phyloP scores from a whole-genome alignment of 2,888 invertebrate species.

The Oscheius sp. region DNA sequence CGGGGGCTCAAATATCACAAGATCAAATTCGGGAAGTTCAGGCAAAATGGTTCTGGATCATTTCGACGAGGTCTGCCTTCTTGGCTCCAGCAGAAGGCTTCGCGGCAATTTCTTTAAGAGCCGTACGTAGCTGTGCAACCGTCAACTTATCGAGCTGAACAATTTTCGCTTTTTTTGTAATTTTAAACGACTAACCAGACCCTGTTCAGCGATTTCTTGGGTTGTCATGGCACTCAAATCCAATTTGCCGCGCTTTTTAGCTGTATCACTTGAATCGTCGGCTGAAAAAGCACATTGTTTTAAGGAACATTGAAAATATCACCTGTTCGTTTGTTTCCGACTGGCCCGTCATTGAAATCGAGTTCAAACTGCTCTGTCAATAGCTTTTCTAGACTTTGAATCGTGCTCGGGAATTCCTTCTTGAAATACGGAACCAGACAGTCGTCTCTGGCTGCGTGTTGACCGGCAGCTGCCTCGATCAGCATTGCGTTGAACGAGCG shows the following conservation, averaged over 20 bases:
- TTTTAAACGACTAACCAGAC: constrained; percentile 5
- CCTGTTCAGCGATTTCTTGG: constrained; percentile 22
- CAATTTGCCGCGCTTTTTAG: constrained; percentile 3
- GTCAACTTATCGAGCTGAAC: constrained; percentile 27
- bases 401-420: neutral
- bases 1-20: neutral
- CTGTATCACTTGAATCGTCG: neutral
- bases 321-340: constrained; percentile 19
- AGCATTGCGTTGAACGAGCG: constrained; percentile 38
- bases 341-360: neutral
- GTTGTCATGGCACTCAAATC: constrained; percentile 28
- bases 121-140: constrained; percentile 11
- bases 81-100: constrained; percentile 25
- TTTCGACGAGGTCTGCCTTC: constrained; percentile 16
- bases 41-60: neutral
- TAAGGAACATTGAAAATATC: neutral
- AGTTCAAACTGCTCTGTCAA: constrained; percentile 20
- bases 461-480: constrained; percentile 34
- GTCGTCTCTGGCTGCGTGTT: neutral
- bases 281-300: constrained; percentile 1
- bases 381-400: constrained; percentile 7
- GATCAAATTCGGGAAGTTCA: neutral
- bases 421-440: constrained; percentile 31
- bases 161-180: neutral
- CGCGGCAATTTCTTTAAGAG: neutral